phyloP scores from a whole-genome alignment of 1,140 invertebrate genomes.

The Pseudomyrmex cubaensis region DNA sequence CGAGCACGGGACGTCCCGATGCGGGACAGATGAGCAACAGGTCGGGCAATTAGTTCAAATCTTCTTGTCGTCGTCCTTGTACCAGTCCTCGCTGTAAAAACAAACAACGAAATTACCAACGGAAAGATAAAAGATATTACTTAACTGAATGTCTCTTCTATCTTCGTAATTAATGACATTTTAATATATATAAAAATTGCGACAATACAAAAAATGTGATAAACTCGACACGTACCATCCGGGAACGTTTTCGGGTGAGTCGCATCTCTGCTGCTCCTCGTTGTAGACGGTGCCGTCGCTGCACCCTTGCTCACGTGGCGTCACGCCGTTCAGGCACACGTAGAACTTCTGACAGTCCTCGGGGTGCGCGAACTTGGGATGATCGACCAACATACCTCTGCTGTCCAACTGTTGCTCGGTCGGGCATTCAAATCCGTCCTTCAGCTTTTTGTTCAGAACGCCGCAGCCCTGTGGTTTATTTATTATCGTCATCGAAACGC shows the following conservation, averaged over 20 bases:
- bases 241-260: constrained; percentile 93
- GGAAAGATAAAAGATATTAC: too few relatives aligned
- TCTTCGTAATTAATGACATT: neutral
- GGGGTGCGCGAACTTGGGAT: constrained; percentile 95
- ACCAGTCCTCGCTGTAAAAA: constrained; percentile 93
- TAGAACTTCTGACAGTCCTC: constrained; percentile 95
- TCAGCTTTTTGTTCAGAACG: constrained; percentile 87
- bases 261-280: constrained; percentile 92
- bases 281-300: constrained; percentile 94
- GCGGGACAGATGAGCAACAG: constrained; percentile 80
- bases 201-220: neutral
- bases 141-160: neutral
- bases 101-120: constrained; percentile 49
- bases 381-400: constrained; percentile 91
- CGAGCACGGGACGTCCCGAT: constrained; percentile 80
- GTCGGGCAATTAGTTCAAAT: constrained; percentile 67
- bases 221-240: constrained; percentile 89
- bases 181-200: neutral
- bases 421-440: constrained; percentile 94
- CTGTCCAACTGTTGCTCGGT: constrained; percentile 88
- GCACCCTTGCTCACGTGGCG: constrained; percentile 94
- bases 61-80: constrained; percentile 88
- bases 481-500: neutral
- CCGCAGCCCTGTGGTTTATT: constrained; percentile 79
- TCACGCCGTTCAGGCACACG: constrained; percentile 94